phyloP scores from a whole-genome alignment of 2,888 invertebrate genomes.

The Embidobia sp. region DNA sequence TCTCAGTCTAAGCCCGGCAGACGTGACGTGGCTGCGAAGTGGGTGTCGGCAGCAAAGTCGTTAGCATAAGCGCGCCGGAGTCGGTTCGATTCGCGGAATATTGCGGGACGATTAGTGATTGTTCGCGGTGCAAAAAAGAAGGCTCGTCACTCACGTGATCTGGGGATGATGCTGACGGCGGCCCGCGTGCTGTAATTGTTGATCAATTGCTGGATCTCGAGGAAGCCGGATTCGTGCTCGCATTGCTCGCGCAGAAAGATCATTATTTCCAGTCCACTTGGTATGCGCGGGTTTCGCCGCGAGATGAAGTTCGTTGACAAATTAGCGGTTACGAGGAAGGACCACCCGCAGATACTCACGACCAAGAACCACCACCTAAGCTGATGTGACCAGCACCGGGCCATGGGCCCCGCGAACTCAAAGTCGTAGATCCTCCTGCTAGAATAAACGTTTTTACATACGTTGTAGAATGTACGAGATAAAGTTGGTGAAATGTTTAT shows the following conservation, averaged over 20 bases:
- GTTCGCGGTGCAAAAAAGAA: background rate
- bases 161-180: conserved; percentile 72
- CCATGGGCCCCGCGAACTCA: conserved; percentile 76
- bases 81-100: background rate
- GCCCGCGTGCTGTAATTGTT: conserved; percentile 72
- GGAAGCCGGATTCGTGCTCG: conserved; percentile 68
- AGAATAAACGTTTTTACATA: no score
- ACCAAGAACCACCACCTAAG: conserved; percentile 78
- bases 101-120: conserved; percentile 1
- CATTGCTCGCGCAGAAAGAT: conserved; percentile 77
- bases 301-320: conserved; percentile 71
- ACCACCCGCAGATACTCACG: conserved; percentile 73
- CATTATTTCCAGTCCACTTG: conserved; percentile 71
- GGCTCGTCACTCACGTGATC: conserved; percentile 72
- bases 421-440: conserved; percentile 45
- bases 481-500: no score
- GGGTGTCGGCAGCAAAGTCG: conserved; percentile 13
- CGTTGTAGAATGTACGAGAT: no score
- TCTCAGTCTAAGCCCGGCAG: conserved; percentile 17
- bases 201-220: conserved; percentile 75
- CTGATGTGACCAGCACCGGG: conserved; percentile 80
- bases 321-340: conserved; percentile 66
- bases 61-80: conserved; percentile 38
- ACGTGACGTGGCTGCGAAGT: conserved; percentile 41
- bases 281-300: conserved; percentile 80